These are phyloP conservation scores for Lasiurus cinereus DNA, from an alignment of 2,113 vertebrate species.

Conservation along the genomic window DNA sequence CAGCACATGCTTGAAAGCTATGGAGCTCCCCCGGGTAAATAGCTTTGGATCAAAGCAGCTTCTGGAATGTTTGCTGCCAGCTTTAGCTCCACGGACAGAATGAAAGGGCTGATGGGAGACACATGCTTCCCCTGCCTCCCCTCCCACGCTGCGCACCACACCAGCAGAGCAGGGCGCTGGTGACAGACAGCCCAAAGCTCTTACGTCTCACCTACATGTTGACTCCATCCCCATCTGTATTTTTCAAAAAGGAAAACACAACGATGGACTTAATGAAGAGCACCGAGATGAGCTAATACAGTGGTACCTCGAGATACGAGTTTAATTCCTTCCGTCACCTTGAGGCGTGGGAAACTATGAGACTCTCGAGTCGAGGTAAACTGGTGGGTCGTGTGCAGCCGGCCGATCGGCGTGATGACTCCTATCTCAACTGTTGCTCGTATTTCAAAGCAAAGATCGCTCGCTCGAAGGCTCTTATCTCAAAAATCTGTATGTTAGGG, in stretches of 20 bases:
- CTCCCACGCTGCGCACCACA: slow-evolving; percentile 60
- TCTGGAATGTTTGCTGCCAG: slow-evolving; percentile 75
- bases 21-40: slow-evolving; percentile 80
- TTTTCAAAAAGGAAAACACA: slow-evolving; percentile 77
- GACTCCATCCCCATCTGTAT: slow-evolving; percentile 77
- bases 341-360: too few species aligned
- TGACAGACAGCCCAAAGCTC: slow-evolving; percentile 82
- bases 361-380: too few species aligned
- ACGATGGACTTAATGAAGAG: background rate
- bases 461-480: too few species aligned
- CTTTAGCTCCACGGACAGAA: slow-evolving; percentile 79
- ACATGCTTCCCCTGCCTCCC: slow-evolving; percentile 78
- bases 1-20: slow-evolving; percentile 81
- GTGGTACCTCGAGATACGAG: background rate
- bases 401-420: too few species aligned
- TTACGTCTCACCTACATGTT: slow-evolving; percentile 81
- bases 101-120: slow-evolving; percentile 84
- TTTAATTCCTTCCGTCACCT: too few species aligned
- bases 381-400: too few species aligned
- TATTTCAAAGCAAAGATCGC: too few species aligned
- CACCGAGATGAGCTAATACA: background rate
- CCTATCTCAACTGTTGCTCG: too few species aligned
- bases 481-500: too few species aligned
- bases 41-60: slow-evolving; percentile 82
- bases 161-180: slow-evolving; percentile 76